Conservation (phyloP, 2,797 vertebrate species). For the Melanotaenia maccullochi region DNA sequence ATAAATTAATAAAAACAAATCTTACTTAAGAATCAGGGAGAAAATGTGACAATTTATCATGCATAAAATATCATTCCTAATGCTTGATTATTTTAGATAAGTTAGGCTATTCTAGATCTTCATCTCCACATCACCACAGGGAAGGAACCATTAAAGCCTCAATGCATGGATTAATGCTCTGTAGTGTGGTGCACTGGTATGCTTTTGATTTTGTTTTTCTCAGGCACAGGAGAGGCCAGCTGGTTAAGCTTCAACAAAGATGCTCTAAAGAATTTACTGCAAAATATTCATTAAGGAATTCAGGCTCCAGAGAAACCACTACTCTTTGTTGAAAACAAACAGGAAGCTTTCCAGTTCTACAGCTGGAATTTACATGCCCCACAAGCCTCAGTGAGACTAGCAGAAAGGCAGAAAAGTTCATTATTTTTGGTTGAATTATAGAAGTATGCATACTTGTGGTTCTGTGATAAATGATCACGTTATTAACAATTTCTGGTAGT, state of each 20-base stretch:
- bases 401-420: not conserved
- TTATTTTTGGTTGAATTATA: no score
- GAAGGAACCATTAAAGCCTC: no score
- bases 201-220: no score
- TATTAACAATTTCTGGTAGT: not conserved
- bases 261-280: slow-evolving; percentile 10
- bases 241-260: slow-evolving; percentile 1
- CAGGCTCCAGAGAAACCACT: not conserved
- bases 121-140: no score
- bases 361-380: slow-evolving; percentile 10
- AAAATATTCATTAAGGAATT: slow-evolving; percentile 5
- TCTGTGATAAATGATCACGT: not conserved
- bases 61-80: no score
- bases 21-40: no score
- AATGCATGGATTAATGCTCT: no score
- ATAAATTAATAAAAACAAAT: no score
- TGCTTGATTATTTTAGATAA: not conserved
- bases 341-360: slow-evolving; percentile 6
- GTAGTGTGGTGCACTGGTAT: no score
- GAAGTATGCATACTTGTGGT: no score
- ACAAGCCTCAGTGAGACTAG: not conserved
- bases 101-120: not conserved
- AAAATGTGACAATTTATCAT: no score
- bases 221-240: not conserved
- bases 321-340: not conserved